A percentile compares a stretch with the other conserved stretches of the same genome.
Evolutionary conservation across 2,113 vertebrate genomes (phyloP).

Genomic region (Petaurus breviceps): DNA sequence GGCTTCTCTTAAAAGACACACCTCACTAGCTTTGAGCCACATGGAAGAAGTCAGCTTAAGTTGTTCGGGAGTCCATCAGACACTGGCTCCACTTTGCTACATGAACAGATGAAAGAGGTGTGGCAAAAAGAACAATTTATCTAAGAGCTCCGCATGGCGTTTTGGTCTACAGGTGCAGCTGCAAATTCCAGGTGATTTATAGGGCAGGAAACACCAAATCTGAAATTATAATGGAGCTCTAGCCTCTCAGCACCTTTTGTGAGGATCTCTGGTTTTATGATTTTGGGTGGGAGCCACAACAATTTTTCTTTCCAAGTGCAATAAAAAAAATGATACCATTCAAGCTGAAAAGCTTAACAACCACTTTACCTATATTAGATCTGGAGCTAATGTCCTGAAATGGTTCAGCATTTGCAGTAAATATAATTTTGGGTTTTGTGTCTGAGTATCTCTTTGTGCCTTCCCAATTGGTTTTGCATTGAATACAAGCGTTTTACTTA

Average conservation of each 20-base stretch:
- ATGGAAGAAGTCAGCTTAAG: constrained; percentile 13
- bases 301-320: constrained; percentile 71
- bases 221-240: constrained; percentile 73
- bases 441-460: constrained; percentile 45
- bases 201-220: constrained; percentile 72
- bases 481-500: constrained; percentile 39
- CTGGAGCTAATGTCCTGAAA: constrained; percentile 68
- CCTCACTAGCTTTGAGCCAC: constrained; percentile 40
- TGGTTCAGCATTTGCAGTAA: constrained; percentile 63
- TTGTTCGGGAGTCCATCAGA: constrained; percentile 37
- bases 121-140: constrained; percentile 69
- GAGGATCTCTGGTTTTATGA: constrained; percentile 68
- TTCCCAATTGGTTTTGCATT: constrained; percentile 55
- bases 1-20: not conserved
- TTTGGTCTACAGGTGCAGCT: constrained; percentile 72
- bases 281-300: constrained; percentile 67
- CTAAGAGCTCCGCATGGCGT: constrained; percentile 52
- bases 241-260: constrained; percentile 72
- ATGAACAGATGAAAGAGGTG: constrained; percentile 58
- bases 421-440: constrained; percentile 60
- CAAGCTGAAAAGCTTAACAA: constrained; percentile 75
- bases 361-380: constrained; percentile 74
- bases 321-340: constrained; percentile 69
- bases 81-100: constrained; percentile 59
- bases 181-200: constrained; percentile 77